Conservation (phyloP, 2,113 vertebrate genomes). For the Sylvilagus bachmani region DNA sequence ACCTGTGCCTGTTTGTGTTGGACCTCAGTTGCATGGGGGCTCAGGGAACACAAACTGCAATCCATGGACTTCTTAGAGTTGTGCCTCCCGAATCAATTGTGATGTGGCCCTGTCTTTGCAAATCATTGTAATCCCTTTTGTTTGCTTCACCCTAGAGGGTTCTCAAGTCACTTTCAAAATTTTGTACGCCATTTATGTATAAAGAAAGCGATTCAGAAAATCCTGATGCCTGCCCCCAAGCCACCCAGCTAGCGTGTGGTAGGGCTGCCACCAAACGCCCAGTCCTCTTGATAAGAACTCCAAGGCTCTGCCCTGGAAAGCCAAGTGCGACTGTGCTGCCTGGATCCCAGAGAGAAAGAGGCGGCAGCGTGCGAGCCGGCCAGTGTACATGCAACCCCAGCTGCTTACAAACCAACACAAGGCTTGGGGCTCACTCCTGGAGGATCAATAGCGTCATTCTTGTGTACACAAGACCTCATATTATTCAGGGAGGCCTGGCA, state of each 20-base stretch:
- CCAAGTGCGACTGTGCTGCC: slow-evolving; percentile 20
- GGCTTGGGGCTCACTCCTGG: neutral
- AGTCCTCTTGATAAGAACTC: slow-evolving; percentile 8
- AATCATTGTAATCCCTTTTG: neutral
- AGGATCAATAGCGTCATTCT: slow-evolving; percentile 54
- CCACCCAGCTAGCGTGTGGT: neutral
- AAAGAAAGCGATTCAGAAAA: slow-evolving; percentile 30
- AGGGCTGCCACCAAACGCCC: neutral
- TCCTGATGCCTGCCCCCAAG: neutral
- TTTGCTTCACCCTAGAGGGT: neutral
- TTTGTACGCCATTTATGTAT: neutral
- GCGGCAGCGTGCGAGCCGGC: neutral
- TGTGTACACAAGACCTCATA: slow-evolving; percentile 56
- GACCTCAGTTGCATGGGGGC: neutral
- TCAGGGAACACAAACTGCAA: slow-evolving; percentile 4
- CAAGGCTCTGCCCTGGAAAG: slow-evolving; percentile 3
- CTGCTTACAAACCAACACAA: neutral
- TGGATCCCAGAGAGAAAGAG: neutral
- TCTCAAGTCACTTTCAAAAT: slow-evolving; percentile 48
- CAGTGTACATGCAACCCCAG: neutral
- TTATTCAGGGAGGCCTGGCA: slow-evolving; percentile 70
- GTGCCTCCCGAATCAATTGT: neutral
- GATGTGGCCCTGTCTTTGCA: neutral
- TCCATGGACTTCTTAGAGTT: neutral
- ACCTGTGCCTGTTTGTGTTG: neutral